phyloP scores from a whole-genome alignment of 2,797 vertebrate genomes.

The Peromyscus melanophrys region DNA sequence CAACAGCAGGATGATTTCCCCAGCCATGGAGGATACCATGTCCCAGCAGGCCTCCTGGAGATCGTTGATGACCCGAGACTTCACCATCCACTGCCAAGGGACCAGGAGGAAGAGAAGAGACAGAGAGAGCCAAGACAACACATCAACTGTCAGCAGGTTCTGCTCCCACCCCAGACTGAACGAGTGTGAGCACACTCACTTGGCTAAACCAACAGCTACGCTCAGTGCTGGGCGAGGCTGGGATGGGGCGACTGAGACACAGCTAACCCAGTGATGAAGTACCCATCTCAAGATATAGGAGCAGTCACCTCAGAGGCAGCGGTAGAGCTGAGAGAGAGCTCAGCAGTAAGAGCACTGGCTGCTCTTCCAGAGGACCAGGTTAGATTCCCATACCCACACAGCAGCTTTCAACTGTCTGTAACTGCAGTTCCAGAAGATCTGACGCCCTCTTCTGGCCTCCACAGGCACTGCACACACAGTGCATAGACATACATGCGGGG shows the following conservation, averaged over 20 bases:
- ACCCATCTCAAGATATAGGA: neutral
- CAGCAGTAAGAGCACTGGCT: neutral
- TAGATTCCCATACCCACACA: neutral
- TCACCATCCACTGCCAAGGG: conserved; percentile 94
- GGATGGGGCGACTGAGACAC: neutral
- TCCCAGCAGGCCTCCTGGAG: conserved; percentile 98
- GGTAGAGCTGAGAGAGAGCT: neutral
- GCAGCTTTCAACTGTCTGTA: neutral
- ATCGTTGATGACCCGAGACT: conserved; percentile 92
- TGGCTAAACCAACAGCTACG: neutral
- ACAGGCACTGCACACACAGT: neutral
- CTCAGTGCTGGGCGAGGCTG: neutral
- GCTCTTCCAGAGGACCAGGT: neutral
- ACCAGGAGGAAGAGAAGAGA: neutral
- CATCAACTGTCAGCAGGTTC: neutral
- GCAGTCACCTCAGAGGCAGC: neutral
- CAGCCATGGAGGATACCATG: conserved; percentile 96
- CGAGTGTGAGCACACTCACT: neutral
- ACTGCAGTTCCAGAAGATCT: neutral
- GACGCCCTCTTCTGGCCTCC: neutral
- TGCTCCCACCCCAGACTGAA: neutral
- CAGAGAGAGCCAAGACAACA: neutral
- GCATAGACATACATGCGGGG: neutral
- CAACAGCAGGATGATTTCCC: conserved; percentile 93
- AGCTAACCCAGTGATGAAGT: neutral